Evolutionary conservation across 2,797 vertebrate genomes (phyloP).

Genomic region (Sebastes variabilis): DNA sequence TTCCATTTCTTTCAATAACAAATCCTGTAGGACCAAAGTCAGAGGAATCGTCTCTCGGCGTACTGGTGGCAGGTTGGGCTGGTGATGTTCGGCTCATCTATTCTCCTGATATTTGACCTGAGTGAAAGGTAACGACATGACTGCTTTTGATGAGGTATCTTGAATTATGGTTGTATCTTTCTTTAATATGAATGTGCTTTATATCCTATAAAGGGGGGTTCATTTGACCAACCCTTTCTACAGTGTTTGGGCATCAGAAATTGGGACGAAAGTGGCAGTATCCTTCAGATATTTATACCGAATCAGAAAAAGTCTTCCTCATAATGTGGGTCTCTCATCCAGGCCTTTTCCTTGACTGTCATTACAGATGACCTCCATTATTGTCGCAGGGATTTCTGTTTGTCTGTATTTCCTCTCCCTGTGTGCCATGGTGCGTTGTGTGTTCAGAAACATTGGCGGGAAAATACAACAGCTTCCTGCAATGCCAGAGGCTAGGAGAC

Average conservation of each 20-base stretch:
- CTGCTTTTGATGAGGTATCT: background rate
- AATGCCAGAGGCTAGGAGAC: slow-evolving; percentile 46
- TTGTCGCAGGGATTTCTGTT: slow-evolving; percentile 35
- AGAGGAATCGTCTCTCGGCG: slow-evolving; percentile 88
- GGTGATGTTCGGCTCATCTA: slow-evolving; percentile 90
- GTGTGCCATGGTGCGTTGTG: slow-evolving; percentile 87
- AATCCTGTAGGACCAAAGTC: slow-evolving; percentile 86
- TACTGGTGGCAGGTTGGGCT: slow-evolving; percentile 95
- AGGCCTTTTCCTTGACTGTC: slow-evolving; percentile 15
- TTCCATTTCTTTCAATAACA: background rate
- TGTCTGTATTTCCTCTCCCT: slow-evolving; percentile 87
- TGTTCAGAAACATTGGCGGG: slow-evolving; percentile 87
- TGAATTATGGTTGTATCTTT: background rate
- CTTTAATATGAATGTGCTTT: background rate
- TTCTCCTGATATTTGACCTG: slow-evolving; percentile 94
- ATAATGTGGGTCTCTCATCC: background rate
- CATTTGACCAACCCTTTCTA: slow-evolving; percentile 57
- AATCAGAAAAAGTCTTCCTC: background rate
- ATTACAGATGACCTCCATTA: slow-evolving; percentile 31
- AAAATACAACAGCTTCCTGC: slow-evolving; percentile 85
- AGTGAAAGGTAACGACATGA: slow-evolving; percentile 85
- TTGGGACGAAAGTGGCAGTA: slow-evolving; percentile 36
- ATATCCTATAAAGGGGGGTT: slow-evolving; percentile 25
- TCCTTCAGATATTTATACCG: slow-evolving; percentile 24
- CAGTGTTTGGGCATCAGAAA: slow-evolving; percentile 45